These are phyloP conservation scores for Leucophenga montana DNA, from an alignment of 2,888 invertebrate species.

Conservation along the genomic window DNA sequence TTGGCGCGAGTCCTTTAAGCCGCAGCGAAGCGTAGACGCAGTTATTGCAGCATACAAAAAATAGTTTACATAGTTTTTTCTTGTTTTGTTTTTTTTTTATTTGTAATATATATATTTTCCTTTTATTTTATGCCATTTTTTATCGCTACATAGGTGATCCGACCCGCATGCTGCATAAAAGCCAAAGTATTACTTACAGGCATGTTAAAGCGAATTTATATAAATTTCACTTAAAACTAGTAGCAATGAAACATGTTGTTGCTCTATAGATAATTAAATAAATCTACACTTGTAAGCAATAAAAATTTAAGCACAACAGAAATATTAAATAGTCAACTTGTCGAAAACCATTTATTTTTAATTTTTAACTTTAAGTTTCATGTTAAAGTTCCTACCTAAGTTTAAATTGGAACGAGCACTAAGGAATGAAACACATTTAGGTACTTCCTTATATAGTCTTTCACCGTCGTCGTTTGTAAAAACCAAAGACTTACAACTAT, in stretches of 20 bases:
- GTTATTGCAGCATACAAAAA: constrained; percentile 16
- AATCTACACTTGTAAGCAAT: no score
- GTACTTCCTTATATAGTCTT: no score
- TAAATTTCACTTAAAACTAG: not conserved
- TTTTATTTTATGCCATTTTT: constrained; percentile 7
- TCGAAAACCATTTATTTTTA: no score
- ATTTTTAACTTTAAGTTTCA: no score
- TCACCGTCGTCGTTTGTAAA: no score
- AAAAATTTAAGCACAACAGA: no score
- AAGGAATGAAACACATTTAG: no score
- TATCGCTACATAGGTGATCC: constrained; percentile 9
- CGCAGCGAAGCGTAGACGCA: constrained; percentile 51
- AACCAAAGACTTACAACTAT: no score
- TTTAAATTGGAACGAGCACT: no score
- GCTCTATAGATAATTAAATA: no score
- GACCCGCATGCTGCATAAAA: constrained; percentile 3
- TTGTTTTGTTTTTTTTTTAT: not conserved
- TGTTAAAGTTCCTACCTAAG: no score
- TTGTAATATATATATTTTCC: not conserved
- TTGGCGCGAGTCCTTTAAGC: constrained; percentile 58
- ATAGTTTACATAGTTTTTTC: constrained; percentile 7
- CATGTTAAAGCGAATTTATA: not conserved
- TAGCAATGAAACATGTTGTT: not conserved
- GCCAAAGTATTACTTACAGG: constrained; percentile 2
- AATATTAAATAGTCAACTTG: no score